phyloP scores from a whole-genome alignment of 2,113 vertebrate species.

The Phyllostomus hastatus region DNA sequence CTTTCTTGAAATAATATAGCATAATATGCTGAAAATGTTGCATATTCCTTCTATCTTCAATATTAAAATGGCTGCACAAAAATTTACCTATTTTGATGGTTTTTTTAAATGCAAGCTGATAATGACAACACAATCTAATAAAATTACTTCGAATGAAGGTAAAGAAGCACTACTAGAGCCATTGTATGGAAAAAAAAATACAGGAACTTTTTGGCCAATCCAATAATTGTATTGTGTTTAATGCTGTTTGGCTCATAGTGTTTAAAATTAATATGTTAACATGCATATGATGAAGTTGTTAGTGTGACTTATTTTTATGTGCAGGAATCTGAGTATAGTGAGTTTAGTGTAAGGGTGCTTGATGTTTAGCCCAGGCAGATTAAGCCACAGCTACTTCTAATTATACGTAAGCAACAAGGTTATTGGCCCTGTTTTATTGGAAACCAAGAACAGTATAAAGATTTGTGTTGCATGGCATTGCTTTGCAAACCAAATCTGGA shows the following conservation, averaged over 20 bases:
- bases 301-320: conserved; percentile 25
- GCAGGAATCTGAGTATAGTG: neutral
- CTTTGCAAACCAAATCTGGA: neutral
- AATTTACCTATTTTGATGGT: too few species aligned
- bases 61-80: too few species aligned
- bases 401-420: neutral
- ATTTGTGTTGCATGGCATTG: neutral
- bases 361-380: neutral
- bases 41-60: too few species aligned
- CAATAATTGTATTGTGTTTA: neutral
- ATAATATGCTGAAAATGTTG: too few species aligned
- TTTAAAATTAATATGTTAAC: neutral
- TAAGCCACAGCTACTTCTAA: neutral
- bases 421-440: neutral
- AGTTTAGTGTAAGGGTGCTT: neutral
- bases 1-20: too few species aligned
- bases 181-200: too few species aligned
- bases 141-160: too few species aligned
- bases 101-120: too few species aligned
- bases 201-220: too few species aligned
- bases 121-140: too few species aligned
- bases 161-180: too few species aligned
- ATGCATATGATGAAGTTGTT: neutral
- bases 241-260: neutral
- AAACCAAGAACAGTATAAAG: neutral